Conservation (phyloP, 2,113 vertebrate species). For the Pomatorhinus ruficollis region DNA sequence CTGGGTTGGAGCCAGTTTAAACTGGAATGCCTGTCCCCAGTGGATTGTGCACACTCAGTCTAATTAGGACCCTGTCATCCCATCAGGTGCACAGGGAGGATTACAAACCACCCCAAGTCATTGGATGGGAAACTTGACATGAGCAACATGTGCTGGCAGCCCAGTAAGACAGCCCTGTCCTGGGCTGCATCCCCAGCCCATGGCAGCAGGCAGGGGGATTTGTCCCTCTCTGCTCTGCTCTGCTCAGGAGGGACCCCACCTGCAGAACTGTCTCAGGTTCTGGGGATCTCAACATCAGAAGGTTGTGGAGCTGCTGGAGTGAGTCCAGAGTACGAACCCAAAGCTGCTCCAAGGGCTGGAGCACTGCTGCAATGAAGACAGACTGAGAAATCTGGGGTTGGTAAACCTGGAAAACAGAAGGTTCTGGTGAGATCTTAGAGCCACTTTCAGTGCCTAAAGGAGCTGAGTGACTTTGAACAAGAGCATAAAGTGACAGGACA, state of each 20-base stretch:
- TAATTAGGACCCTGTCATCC: neutral
- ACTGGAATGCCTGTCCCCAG: neutral
- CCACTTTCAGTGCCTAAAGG: neutral
- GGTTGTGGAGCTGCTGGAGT: neutral
- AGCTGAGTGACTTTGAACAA: neutral
- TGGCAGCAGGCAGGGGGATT: neutral
- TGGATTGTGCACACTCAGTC: rapidly evolving
- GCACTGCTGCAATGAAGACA: neutral
- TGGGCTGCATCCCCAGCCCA: neutral
- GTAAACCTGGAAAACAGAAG: neutral
- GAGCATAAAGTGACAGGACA: neutral
- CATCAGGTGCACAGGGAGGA: neutral
- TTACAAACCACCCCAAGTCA: neutral
- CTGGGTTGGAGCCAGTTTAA: neutral
- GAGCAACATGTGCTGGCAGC: neutral
- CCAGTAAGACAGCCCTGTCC: neutral
- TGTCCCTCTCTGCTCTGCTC: neutral
- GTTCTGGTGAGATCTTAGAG: neutral
- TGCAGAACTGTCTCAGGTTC: neutral
- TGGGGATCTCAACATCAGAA: neutral
- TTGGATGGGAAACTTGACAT: neutral
- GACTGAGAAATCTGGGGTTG: neutral
- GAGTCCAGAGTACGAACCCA: neutral
- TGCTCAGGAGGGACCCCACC: neutral
- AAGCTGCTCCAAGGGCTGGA: neutral